Conservation (phyloP, 2,888 invertebrate genomes). For the Brachylomia viminalis region DNA sequence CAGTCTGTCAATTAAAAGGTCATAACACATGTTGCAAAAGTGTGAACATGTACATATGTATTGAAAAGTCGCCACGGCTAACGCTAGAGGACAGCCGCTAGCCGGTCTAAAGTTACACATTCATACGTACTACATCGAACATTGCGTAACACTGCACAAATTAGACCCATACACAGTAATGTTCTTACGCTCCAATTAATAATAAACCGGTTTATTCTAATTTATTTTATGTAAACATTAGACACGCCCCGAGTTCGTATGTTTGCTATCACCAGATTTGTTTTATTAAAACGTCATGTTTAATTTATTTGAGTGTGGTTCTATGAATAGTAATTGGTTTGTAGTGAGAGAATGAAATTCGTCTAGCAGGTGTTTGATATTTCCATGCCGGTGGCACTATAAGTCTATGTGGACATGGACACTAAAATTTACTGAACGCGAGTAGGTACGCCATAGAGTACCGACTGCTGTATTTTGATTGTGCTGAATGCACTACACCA, state of each 20-base stretch:
- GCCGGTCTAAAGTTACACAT: constrained; percentile 65
- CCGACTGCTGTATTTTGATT: neutral
- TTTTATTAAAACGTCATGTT: constrained; percentile 70
- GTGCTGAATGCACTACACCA: neutral
- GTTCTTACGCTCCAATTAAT: constrained; percentile 86
- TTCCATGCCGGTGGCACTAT: constrained; percentile 28
- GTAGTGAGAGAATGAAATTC: constrained; percentile 46
- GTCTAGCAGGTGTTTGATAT: constrained; percentile 43
- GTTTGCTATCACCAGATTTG: constrained; percentile 66
- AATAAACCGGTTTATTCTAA: constrained; percentile 79
- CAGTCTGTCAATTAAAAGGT: constrained; percentile 68
- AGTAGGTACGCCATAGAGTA: neutral
- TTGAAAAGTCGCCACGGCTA: constrained; percentile 64
- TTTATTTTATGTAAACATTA: constrained; percentile 78
- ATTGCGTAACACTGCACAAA: constrained; percentile 66
- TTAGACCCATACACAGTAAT: constrained; percentile 77
- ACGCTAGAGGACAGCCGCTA: constrained; percentile 65
- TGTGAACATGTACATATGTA: constrained; percentile 66
- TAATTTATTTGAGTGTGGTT: constrained; percentile 65
- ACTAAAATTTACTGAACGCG: constrained; percentile 7
- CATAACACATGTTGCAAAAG: constrained; percentile 67
- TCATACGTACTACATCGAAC: constrained; percentile 25
- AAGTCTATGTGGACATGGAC: constrained; percentile 27
- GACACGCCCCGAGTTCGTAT: constrained; percentile 66
- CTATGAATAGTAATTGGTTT: constrained; percentile 62